Conservation (phyloP, 2,888 invertebrate species). For the Cryptocephalus moraei region DNA sequence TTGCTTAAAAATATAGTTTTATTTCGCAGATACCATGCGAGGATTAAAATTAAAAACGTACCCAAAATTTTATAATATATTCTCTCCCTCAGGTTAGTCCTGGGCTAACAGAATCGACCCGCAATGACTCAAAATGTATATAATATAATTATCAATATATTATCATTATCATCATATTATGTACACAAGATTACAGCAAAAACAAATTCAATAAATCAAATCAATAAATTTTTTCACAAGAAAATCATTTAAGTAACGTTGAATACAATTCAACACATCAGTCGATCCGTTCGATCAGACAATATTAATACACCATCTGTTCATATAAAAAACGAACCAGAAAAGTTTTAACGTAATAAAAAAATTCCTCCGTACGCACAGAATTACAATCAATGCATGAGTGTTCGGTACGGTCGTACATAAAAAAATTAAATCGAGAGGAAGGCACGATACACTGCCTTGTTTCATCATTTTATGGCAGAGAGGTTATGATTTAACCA, state of each 20-base stretch:
- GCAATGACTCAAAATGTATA: slow-evolving; percentile 30
- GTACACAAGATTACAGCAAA: slow-evolving; percentile 27
- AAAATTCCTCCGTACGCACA: slow-evolving; percentile 21
- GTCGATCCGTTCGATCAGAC: slow-evolving; percentile 19
- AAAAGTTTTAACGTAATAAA: slow-evolving; percentile 16
- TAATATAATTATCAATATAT: slow-evolving; percentile 14
- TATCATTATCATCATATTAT: slow-evolving; percentile 20
- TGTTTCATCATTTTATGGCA: slow-evolving; percentile 25
- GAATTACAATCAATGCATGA: slow-evolving; percentile 7
- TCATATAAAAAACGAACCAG: slow-evolving; percentile 6
- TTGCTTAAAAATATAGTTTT: too few relatives aligned
- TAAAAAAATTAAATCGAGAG: slow-evolving; percentile 31
- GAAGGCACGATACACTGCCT: slow-evolving; percentile 37
- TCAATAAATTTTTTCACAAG: slow-evolving; percentile 16
- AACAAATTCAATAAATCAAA: slow-evolving; percentile 9
- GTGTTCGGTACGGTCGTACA: slow-evolving; percentile 31
- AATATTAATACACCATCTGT: slow-evolving; percentile 13
- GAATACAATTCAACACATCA: slow-evolving; percentile 13
- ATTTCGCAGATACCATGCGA: too few relatives aligned
- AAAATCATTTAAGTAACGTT: slow-evolving; percentile 23
- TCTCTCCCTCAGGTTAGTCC: slow-evolving; percentile 40
- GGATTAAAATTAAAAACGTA: too few relatives aligned
- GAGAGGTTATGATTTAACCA: slow-evolving; percentile 35
- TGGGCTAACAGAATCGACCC: slow-evolving; percentile 39
- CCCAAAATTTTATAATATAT: slow-evolving; percentile 26